These are phyloP conservation scores for Chaetodon trifasciatus DNA, from an alignment of 2,797 vertebrate genomes.

Conservation along the genomic window DNA sequence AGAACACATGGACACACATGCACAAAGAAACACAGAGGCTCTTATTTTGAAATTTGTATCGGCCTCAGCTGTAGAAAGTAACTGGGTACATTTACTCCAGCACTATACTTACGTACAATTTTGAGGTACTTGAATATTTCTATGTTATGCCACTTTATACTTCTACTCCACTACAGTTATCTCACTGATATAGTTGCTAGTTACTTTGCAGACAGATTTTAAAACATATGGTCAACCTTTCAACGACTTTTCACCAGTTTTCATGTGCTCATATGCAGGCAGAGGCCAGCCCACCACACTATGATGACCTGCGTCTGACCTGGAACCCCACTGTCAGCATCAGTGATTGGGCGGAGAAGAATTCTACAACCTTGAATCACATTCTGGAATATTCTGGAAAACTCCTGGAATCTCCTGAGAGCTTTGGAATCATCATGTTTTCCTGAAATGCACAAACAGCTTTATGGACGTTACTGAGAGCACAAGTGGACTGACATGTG, in stretches of 20 bases:
- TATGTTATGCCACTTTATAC: no score
- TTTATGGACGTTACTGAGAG: conserved; percentile 39
- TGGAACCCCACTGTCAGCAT: conserved; percentile 42
- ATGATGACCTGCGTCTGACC: conserved; percentile 83
- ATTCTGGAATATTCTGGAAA: conserved; percentile 37
- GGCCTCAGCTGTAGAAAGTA: no score
- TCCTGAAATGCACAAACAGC: conserved; percentile 59
- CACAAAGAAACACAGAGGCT: neutral
- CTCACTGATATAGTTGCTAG: neutral
- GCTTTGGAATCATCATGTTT: conserved; percentile 30
- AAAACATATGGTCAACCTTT: neutral
- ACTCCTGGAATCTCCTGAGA: conserved; percentile 27
- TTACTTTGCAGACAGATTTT: neutral
- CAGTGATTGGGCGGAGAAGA: conserved; percentile 30
- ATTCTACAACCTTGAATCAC: conserved; percentile 35
- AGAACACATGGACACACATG: conserved; percentile 65
- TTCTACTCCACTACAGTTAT: no score
- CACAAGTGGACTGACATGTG: conserved; percentile 46
- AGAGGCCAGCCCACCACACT: conserved; percentile 96
- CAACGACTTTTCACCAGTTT: neutral
- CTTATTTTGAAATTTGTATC: neutral
- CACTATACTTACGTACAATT: neutral
- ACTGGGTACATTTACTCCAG: no score
- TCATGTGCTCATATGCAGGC: conserved; percentile 82
- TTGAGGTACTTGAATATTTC: neutral